Conservation (phyloP, 1,140 invertebrate genomes). For the Zophobas atratus region DNA sequence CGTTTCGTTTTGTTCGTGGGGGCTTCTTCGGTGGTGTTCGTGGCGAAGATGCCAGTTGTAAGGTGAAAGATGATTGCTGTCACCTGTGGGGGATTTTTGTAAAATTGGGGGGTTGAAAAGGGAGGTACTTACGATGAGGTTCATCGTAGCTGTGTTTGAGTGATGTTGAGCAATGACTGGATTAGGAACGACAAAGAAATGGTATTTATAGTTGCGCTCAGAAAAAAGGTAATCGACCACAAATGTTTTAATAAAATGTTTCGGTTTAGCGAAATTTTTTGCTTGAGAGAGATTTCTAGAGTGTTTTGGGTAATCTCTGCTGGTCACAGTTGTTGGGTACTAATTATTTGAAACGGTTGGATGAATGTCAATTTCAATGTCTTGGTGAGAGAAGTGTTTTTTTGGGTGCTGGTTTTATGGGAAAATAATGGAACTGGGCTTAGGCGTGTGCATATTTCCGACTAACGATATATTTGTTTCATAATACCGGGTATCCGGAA, state of each 20-base stretch:
- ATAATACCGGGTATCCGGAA: too few relatives aligned
- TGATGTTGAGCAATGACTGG: conserved; percentile 21
- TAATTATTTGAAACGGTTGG: conserved; percentile 22
- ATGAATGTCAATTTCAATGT: conserved; percentile 46
- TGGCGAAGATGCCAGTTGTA: conserved; percentile 1
- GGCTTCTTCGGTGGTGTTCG: conserved; percentile 27
- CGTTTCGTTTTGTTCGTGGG: conserved; percentile 52
- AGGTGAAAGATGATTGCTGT: conserved; percentile 10
- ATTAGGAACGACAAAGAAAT: not conserved
- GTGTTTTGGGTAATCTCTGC: conserved; percentile 16
- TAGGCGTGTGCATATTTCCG: too few relatives aligned
- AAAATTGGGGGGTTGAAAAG: not conserved
- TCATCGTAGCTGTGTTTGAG: conserved; percentile 41
- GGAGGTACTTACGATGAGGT: conserved; percentile 34
- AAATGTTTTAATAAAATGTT: conserved; percentile 31
- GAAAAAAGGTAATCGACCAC: conserved; percentile 19
- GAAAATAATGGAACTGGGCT: too few relatives aligned
- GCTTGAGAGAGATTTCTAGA: conserved; percentile 20
- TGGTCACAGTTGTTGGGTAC: conserved; percentile 15
- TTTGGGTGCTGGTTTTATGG: not conserved
- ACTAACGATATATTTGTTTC: too few relatives aligned
- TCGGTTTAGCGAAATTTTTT: conserved; percentile 6
- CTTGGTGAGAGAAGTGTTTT: conserved; percentile 6
- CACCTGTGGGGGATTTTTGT: conserved; percentile 25
- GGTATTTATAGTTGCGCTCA: conserved; percentile 4